Evolutionary conservation across 2,113 vertebrate genomes (phyloP).

Genomic region (Vulpes lagopus): DNA sequence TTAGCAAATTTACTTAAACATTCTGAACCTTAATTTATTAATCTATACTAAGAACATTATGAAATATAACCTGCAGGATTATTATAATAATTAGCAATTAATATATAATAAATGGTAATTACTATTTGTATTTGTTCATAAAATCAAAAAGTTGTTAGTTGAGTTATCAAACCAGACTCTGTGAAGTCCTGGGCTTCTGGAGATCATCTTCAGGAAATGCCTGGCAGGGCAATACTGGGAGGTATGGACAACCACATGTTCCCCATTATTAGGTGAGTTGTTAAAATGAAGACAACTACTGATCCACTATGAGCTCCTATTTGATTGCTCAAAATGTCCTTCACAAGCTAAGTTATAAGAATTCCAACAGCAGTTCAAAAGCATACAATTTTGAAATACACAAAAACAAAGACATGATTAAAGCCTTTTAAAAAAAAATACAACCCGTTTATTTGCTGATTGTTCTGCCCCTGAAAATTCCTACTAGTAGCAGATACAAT

Average conservation of each 20-base stretch:
- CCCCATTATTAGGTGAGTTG: neutral
- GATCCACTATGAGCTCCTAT: neutral
- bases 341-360: neutral
- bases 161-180: neutral
- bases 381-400: constrained; percentile 1
- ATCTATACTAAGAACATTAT: neutral
- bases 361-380: neutral
- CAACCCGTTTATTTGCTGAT: neutral
- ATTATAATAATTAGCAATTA: neutral
- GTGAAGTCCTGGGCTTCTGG: neutral
- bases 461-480: neutral
- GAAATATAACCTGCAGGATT: neutral
- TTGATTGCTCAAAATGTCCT: neutral
- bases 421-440: neutral
- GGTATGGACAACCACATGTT: neutral
- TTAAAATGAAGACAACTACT: neutral
- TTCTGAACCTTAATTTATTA: neutral
- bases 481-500: neutral
- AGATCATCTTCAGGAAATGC: neutral
- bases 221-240: neutral
- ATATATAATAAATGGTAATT: neutral
- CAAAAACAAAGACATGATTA: neutral
- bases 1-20: neutral
- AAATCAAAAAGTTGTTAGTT: neutral
- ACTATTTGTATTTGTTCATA: neutral